phyloP scores from a whole-genome alignment of 2,797 vertebrate species.

The Neomorphus geoffroyi region DNA sequence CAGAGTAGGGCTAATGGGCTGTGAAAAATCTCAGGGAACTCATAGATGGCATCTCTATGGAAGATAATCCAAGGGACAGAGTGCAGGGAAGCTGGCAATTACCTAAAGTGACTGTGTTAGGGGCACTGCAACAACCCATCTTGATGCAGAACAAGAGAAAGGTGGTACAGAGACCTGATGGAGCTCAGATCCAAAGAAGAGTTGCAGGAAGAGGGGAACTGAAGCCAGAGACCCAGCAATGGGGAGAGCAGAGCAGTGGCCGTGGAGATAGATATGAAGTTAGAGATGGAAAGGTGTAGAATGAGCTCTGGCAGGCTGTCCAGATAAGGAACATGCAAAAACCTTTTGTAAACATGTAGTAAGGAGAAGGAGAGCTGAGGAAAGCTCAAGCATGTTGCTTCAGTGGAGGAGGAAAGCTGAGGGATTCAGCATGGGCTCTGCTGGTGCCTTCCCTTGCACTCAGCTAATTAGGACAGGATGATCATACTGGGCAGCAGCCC shows the following conservation, averaged over 20 bases:
- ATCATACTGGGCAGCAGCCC: background rate
- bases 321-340: background rate
- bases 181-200: background rate
- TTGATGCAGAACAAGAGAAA: background rate
- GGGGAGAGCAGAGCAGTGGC: rapidly evolving
- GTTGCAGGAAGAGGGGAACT: background rate
- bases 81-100: background rate
- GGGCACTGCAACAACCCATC: background rate
- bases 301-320: background rate
- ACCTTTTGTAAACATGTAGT: background rate
- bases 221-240: background rate
- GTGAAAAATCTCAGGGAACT: background rate
- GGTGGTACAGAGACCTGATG: background rate
- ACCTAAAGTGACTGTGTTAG: rapidly evolving
- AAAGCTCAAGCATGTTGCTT: background rate
- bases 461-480: background rate
- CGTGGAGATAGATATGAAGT: rapidly evolving
- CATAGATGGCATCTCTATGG: background rate
- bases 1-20: background rate
- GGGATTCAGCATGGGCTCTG: background rate
- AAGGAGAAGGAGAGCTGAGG: background rate
- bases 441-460: background rate
- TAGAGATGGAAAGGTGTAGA: background rate
- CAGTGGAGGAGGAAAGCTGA: background rate
- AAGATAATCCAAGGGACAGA: background rate